Base-by-base conservation (phyloP, 2,888 invertebrate species). In the Alitta virens region DNA sequence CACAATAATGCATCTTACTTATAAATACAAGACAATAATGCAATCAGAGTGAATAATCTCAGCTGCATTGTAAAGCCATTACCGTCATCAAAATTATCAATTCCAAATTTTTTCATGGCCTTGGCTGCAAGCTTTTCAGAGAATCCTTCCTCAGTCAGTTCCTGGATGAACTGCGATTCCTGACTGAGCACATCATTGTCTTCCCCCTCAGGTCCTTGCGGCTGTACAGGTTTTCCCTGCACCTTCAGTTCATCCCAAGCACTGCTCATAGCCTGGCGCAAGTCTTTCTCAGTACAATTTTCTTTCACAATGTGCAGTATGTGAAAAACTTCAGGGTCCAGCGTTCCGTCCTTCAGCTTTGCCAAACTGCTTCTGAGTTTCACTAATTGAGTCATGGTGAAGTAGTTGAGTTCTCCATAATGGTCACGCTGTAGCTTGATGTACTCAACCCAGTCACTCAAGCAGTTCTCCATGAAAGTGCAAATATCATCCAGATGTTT, bases 361-460 rank as follows among this genome's bases (percentile, higher is more conserved):
- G 74, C 68, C 26, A 77, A 52, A 50, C 76, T 71, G 55, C 65
- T 62, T 51, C 76, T 72, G 16, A 78, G 69, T 25, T 75, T 71
- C 3, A 78, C 74, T n/a, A 78, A 64, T 66, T 78, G 77, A 46
- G 73, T 72, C 7, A 74, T 73, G 7, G 75, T 75, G 67, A 68
- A 77, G 63, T 69, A 68, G 62, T 78, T 78, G 55, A 78, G 68
- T n/a, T 68, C 67, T 12, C 63, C 60, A 52, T 67, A 73, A 14
- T 68, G 49, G 9, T 56, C 52, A 23, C 76, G 60, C 49, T 72
- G 68, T 1, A 66, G 43, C 2, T 60, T 68, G 14, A 75, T 70
- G 59, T 73, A 69, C 1, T 68, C 21, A 12, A 69, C 53, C 76
- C 76, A 76, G 25, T 71, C 69, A 1, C 63, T 60, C 24, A 70